These are phyloP conservation scores for Hyphantria cunea DNA, from an alignment of 1,140 invertebrate genomes.

Conservation along the genomic window DNA sequence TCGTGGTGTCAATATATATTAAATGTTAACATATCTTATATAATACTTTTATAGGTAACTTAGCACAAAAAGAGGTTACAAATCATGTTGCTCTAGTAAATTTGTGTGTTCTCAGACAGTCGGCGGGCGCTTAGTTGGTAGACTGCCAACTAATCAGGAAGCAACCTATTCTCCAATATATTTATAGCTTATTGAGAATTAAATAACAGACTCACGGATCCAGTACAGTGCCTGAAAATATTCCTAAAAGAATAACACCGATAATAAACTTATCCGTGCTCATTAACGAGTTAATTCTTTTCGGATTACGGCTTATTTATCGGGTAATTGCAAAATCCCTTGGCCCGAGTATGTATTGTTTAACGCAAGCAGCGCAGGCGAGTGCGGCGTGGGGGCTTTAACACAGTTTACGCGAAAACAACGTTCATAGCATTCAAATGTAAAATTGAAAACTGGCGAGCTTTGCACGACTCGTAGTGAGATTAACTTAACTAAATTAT, in stretches of 20 bases:
- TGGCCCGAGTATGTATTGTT: slow-evolving; percentile 13
- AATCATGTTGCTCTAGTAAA: slow-evolving; percentile 2
- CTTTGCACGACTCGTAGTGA: slow-evolving; percentile 39
- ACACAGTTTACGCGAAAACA: slow-evolving; percentile 43
- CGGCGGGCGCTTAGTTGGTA: too few species aligned
- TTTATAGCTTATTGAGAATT: too few species aligned
- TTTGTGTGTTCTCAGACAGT: neutral
- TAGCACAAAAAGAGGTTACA: neutral
- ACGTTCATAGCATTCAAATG: slow-evolving; percentile 40
- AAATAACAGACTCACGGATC: neutral
- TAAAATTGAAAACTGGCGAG: slow-evolving; percentile 50
- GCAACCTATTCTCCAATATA: neutral
- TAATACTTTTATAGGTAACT: neutral
- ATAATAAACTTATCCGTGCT: slow-evolving; percentile 30
- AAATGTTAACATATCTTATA: too few species aligned
- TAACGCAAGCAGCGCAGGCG: slow-evolving; percentile 19
- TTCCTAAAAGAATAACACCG: neutral
- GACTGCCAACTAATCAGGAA: neutral
- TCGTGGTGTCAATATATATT: too few species aligned
- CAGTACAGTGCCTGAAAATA: neutral
- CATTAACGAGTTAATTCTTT: slow-evolving; percentile 46
- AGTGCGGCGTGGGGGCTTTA: slow-evolving; percentile 24
- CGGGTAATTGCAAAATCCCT: slow-evolving; percentile 32
- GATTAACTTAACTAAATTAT: slow-evolving; percentile 55
- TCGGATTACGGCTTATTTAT: slow-evolving; percentile 45